These are phyloP conservation scores for Scarus forsteni DNA, from an alignment of 2,797 vertebrate genomes.

Conservation along the genomic window DNA sequence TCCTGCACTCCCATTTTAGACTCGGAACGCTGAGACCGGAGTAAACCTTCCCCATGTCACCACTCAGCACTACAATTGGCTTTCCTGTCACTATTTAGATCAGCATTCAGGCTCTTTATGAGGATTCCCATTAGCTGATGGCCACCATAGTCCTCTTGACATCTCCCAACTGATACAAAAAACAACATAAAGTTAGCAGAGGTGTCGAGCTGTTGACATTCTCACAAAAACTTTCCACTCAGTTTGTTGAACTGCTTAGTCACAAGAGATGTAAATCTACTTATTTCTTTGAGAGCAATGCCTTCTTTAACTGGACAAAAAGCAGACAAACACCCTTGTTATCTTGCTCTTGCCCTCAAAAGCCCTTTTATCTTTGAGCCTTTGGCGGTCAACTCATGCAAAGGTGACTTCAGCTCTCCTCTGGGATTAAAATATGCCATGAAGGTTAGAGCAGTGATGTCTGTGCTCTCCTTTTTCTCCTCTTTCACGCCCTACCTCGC, in stretches of 20 bases:
- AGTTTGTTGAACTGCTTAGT: constrained; percentile 44
- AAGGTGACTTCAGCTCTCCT: constrained; percentile 72
- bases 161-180: constrained; percentile 49
- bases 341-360: constrained; percentile 18
- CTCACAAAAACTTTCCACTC: constrained; percentile 51
- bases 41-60: constrained; percentile 58
- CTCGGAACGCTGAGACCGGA: constrained; percentile 34
- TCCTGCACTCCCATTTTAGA: constrained; percentile 54
- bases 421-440: constrained; percentile 54
- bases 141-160: constrained; percentile 43
- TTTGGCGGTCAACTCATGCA: constrained; percentile 55
- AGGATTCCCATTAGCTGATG: constrained; percentile 74
- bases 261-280: constrained; percentile 40
- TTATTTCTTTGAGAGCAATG: constrained; percentile 44
- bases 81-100: constrained; percentile 65
- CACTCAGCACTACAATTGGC: constrained; percentile 44
- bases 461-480: constrained; percentile 22
- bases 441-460: constrained; percentile 51
- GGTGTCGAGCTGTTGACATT: constrained; percentile 62
- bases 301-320: constrained; percentile 37
- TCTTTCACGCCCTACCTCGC: neutral
- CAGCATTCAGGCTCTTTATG: constrained; percentile 45
- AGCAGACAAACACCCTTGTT: constrained; percentile 35
- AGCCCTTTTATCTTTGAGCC: constrained; percentile 5
- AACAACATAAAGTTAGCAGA: constrained; percentile 39